phyloP scores from a whole-genome alignment of 1,140 invertebrate species.

The Drosophila mayri region DNA sequence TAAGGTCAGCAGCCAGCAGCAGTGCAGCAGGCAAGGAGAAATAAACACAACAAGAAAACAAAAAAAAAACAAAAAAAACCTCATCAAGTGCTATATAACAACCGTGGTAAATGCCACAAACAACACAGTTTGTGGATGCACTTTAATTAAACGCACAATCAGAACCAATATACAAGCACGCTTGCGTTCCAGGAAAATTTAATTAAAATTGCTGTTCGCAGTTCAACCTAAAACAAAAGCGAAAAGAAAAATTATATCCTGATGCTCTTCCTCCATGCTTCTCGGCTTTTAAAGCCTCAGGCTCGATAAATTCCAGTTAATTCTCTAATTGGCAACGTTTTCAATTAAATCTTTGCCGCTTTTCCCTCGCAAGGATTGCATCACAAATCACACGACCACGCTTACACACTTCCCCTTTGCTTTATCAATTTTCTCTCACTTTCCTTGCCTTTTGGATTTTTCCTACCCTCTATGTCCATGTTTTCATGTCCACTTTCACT shows the following conservation, averaged over 20 bases:
- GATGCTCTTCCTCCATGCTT: not conserved
- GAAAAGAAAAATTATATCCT: slow-evolving; percentile 13
- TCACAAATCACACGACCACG: slow-evolving; percentile 15
- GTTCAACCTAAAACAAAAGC: slow-evolving; percentile 9
- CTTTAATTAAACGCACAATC: slow-evolving; percentile 56
- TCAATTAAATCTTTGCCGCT: slow-evolving; percentile 25
- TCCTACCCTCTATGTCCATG: slow-evolving; percentile 1
- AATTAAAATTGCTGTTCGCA: slow-evolving; percentile 47
- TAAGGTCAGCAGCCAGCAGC: slow-evolving; percentile 29
- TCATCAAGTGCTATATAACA: slow-evolving; percentile 6
- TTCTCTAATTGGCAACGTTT: slow-evolving; percentile 41
- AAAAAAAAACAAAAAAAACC: not conserved
- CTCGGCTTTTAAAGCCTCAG: not conserved
- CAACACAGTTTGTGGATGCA: slow-evolving; percentile 21
- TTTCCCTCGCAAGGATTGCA: slow-evolving; percentile 20
- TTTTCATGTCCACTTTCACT: slow-evolving; percentile 43
- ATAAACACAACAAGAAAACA: not conserved
- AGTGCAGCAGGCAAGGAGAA: slow-evolving; percentile 13
- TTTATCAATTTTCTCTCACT: not conserved
- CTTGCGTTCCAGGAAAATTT: slow-evolving; percentile 17
- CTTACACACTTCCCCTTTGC: slow-evolving; percentile 5
- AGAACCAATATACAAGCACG: slow-evolving; percentile 19
- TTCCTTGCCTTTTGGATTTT: slow-evolving; percentile 1
- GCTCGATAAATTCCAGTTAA: slow-evolving; percentile 45
- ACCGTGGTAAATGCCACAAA: slow-evolving; percentile 14